Conservation (phyloP, 2,888 invertebrate genomes). For the Campaea margaritaria region DNA sequence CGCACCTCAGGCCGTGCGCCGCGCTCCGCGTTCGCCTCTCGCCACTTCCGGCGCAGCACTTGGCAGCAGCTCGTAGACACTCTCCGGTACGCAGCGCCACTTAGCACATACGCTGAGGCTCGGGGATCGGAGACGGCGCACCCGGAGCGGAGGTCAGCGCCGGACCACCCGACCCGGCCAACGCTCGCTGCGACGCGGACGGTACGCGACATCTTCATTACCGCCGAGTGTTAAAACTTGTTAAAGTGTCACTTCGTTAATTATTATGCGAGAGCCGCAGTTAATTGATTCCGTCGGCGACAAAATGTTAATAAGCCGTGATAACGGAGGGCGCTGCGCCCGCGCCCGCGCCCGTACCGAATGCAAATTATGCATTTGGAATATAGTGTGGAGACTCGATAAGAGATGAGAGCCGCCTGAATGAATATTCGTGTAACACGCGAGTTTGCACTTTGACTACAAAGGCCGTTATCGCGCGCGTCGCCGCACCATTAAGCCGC, state of each 20-base stretch:
- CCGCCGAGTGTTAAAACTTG: slow-evolving; percentile 81
- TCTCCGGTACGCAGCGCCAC: neutral
- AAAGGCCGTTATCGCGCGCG: slow-evolving; percentile 39
- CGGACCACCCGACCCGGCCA: slow-evolving; percentile 45
- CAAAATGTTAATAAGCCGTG: slow-evolving; percentile 81
- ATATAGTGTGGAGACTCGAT: slow-evolving; percentile 68
- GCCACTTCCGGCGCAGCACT: slow-evolving; percentile 44
- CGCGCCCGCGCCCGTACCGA: slow-evolving; percentile 48
- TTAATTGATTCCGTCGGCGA: slow-evolving; percentile 81
- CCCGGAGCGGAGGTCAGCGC: neutral
- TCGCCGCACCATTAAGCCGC: neutral
- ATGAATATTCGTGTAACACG: slow-evolving; percentile 71
- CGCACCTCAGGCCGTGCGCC: slow-evolving; percentile 30
- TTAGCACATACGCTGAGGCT: neutral
- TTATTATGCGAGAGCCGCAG: slow-evolving; percentile 75
- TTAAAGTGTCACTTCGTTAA: slow-evolving; percentile 80
- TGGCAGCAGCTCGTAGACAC: slow-evolving; percentile 45
- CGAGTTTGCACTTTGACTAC: slow-evolving; percentile 64
- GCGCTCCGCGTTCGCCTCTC: slow-evolving; percentile 23
- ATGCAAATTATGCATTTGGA: slow-evolving; percentile 72
- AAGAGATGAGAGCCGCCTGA: slow-evolving; percentile 58
- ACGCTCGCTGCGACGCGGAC: neutral
- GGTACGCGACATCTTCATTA: slow-evolving; percentile 80
- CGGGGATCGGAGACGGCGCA: slow-evolving; percentile 2
- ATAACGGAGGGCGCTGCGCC: slow-evolving; percentile 52